These are phyloP conservation scores for Mechanitis messenoides DNA, from an alignment of 2,888 invertebrate species.

Conservation along the genomic window DNA sequence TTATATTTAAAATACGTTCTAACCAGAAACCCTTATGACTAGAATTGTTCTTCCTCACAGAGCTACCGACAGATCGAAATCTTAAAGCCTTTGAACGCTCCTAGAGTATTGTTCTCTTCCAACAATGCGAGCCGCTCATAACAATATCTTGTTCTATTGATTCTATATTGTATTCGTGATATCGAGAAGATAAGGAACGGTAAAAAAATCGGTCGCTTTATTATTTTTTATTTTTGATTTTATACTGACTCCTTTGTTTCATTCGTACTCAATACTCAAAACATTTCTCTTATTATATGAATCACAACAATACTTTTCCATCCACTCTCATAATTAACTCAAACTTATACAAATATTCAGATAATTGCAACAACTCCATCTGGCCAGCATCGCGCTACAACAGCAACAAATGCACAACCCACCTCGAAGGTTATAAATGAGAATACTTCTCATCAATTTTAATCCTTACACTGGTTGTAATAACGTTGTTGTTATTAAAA, in stretches of 20 bases:
- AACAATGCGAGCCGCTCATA: constrained; percentile 30
- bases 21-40: constrained; percentile 22
- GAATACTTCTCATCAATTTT: constrained; percentile 18
- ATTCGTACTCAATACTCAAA: neutral
- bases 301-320: neutral
- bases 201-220: constrained; percentile 8
- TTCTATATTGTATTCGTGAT: constrained; percentile 25
- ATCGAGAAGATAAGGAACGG: constrained; percentile 19
- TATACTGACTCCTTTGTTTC: neutral
- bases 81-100: constrained; percentile 28
- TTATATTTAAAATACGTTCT: neutral
- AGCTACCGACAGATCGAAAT: constrained; percentile 29
- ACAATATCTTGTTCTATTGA: constrained; percentile 32
- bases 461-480: constrained; percentile 21
- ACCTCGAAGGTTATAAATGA: constrained; percentile 17
- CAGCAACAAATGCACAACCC: constrained; percentile 15
- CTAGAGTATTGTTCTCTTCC: constrained; percentile 27
- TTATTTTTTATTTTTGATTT: constrained; percentile 3
- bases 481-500: constrained; percentile 27
- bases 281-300: too few relatives aligned
- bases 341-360: constrained; percentile 6
- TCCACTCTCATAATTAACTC: constrained; percentile 1
- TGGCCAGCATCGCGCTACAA: constrained; percentile 10
- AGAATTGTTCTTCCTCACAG: constrained; percentile 26
- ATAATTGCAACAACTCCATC: constrained; percentile 6